Conservation (phyloP, 2,797 vertebrate genomes). For the Rhadinocentrus ornatus region DNA sequence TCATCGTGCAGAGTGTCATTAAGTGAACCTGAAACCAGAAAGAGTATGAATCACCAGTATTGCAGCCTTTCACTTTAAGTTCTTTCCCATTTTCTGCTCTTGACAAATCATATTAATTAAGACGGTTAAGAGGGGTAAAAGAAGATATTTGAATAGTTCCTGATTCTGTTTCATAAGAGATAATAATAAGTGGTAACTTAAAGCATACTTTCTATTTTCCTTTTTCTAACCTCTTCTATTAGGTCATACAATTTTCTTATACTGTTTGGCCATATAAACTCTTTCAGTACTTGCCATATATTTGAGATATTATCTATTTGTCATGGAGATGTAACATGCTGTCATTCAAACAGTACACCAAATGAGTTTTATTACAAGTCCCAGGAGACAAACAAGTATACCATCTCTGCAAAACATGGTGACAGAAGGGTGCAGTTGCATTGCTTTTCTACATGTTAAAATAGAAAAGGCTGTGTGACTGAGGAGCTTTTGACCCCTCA, state of each 20-base stretch:
- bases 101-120: constrained; percentile 14
- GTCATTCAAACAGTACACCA: background rate
- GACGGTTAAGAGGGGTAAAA: too few relatives aligned
- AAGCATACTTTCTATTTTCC: too few relatives aligned
- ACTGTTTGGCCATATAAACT: background rate
- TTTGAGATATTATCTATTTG: too few relatives aligned
- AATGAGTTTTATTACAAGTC: too few relatives aligned
- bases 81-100: constrained; percentile 28
- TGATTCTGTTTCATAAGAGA: constrained; percentile 58
- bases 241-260: background rate
- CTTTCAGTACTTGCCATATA: too few relatives aligned
- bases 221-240: background rate
- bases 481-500: too few relatives aligned
- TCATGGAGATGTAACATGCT: background rate
- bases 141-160: constrained; percentile 4
- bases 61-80: constrained; percentile 34
- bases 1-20: background rate
- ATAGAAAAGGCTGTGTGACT: too few relatives aligned
- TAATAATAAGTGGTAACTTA: constrained; percentile 40
- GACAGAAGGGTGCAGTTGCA: too few relatives aligned
- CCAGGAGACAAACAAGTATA: too few relatives aligned
- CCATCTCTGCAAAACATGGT: too few relatives aligned
- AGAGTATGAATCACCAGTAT: constrained; percentile 23
- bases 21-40: constrained; percentile 23
- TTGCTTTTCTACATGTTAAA: too few relatives aligned